Percentiles rank a stretch among this genome's conserved stretches.
Evolutionary conservation across 2,113 vertebrate species (phyloP).

Genomic region (Pomatostomus ruficeps): DNA sequence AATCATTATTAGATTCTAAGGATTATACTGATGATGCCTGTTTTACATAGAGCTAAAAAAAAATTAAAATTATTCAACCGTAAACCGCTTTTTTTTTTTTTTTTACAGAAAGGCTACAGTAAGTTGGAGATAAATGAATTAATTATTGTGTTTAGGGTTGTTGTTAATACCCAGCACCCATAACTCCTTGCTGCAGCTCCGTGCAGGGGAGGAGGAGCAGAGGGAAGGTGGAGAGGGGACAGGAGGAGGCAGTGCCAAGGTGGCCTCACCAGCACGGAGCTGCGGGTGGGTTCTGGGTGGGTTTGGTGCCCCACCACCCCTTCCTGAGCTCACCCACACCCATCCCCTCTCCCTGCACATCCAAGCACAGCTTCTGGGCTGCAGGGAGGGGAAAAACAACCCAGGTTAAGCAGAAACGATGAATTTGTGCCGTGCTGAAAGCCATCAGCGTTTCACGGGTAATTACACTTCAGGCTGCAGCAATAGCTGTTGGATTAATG

Average conservation of each 20-base stretch:
- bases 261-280: accelerated
- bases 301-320: not conserved
- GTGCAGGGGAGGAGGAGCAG: not conserved
- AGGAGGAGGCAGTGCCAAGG: accelerated
- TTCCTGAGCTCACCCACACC: not conserved
- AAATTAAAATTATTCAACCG: not conserved
- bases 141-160: not conserved
- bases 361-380: not conserved
- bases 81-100: not conserved
- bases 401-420: not conserved
- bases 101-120: not conserved
- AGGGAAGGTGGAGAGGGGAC: not conserved
- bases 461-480: not conserved
- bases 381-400: not conserved
- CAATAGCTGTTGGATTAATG: conserved; percentile 13
- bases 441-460: not conserved
- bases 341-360: not conserved
- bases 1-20: conserved; percentile 72
- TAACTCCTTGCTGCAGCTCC: not conserved
- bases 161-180: not conserved
- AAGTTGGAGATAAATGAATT: conserved; percentile 20
- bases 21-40: conserved; percentile 53
- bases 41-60: conserved; percentile 47
- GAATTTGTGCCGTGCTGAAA: not conserved
- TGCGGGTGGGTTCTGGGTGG: not conserved